phyloP scores from a whole-genome alignment of 1,140 invertebrate species.

The Trachelipus rathkii region DNA sequence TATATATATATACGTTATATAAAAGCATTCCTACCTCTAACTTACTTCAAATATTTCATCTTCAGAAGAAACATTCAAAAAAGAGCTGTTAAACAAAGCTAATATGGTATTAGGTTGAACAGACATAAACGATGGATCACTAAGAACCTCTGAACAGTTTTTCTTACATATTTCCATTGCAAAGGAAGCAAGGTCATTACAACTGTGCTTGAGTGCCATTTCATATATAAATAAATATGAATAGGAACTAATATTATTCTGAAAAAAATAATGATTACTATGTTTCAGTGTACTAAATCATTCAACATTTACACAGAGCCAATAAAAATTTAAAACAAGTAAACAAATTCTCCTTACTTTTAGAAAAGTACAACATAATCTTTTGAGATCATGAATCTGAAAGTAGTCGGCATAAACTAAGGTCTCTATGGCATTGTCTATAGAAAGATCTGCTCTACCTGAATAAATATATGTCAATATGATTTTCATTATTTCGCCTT shows the following conservation, averaged over 20 bases:
- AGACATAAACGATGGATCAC: neutral
- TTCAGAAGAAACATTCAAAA: neutral
- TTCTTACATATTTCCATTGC: neutral
- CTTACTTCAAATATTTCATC: constrained; percentile 6
- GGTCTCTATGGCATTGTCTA: neutral
- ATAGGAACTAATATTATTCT: neutral
- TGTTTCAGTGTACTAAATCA: neutral
- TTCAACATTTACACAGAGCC: neutral
- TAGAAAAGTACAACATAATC: neutral
- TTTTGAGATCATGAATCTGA: constrained; percentile 2
- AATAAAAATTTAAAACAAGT: neutral
- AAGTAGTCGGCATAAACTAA: neutral
- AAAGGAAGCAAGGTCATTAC: neutral
- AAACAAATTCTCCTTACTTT: neutral
- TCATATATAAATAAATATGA: neutral
- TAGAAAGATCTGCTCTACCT: neutral
- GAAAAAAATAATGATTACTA: neutral
- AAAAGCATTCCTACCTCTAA: neutral
- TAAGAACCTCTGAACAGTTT: neutral
- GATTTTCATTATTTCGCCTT: neutral
- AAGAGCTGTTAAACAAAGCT: neutral
- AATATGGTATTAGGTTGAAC: neutral
- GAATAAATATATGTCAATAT: neutral
- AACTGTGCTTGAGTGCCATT: neutral
- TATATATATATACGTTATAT: too few relatives aligned